A percentile compares a stretch with the other conserved stretches of the same genome.
Evolutionary conservation across 2,113 vertebrate genomes (phyloP).

Genomic region (Pelusios castaneus): DNA sequence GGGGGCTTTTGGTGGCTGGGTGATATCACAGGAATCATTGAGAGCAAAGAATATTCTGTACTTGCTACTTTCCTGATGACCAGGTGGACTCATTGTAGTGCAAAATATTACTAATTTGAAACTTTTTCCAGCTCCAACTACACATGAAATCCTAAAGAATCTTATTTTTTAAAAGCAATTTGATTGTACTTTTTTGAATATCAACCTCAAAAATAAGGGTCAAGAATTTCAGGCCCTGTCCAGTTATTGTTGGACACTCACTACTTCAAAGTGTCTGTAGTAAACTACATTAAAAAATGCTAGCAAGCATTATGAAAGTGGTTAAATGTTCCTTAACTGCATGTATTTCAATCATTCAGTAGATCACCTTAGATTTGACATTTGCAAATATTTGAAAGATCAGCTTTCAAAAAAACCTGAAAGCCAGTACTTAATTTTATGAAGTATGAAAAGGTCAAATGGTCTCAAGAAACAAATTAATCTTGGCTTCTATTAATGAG

Average conservation of each 20-base stretch:
- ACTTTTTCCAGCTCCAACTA: background rate
- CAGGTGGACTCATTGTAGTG: background rate
- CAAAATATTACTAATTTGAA: background rate
- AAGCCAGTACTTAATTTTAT: background rate
- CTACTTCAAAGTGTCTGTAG: background rate
- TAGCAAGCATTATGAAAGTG: background rate
- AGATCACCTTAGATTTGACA: background rate
- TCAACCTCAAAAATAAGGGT: background rate
- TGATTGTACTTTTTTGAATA: background rate
- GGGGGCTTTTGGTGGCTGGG: background rate
- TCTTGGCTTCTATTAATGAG: background rate
- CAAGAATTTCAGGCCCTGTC: background rate
- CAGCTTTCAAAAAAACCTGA: background rate
- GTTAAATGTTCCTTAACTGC: conserved; percentile 11
- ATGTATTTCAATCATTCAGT: conserved; percentile 13
- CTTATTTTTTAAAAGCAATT: background rate
- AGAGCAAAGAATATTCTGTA: conserved; percentile 12
- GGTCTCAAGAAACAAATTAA: background rate
- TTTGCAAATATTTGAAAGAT: conserved; percentile 2
- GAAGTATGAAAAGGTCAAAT: background rate
- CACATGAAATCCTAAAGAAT: background rate
- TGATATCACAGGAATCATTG: background rate
- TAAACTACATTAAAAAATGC: background rate
- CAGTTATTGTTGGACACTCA: background rate
- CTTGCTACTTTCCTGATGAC: background rate